phyloP scores from a whole-genome alignment of 2,888 invertebrate species.

The Heteromurus nitidus region DNA sequence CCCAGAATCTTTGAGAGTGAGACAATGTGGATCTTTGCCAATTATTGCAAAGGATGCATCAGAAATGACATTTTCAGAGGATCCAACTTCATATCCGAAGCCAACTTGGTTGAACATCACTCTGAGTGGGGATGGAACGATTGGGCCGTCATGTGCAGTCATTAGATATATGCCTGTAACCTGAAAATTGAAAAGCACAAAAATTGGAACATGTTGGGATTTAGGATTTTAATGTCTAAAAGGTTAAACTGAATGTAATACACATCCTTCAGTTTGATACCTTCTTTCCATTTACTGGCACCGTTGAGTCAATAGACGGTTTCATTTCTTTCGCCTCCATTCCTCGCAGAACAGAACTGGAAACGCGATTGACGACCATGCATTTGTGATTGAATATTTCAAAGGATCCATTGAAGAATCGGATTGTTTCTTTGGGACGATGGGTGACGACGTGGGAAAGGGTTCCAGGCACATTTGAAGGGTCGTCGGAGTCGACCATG shows the following conservation, averaged over 20 bases:
- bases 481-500: background rate
- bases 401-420: conserved; percentile 23
- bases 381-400: conserved; percentile 36
- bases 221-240: background rate
- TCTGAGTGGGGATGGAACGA: background rate
- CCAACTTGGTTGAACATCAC: conserved; percentile 28
- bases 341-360: background rate
- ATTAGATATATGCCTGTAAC: conserved; percentile 31
- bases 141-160: background rate
- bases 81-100: conserved; percentile 27
- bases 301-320: background rate
- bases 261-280: background rate
- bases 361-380: conserved; percentile 18
- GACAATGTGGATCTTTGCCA: conserved; percentile 38
- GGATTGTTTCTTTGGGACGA: conserved; percentile 12
- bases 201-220: no score
- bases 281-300: conserved; percentile 17
- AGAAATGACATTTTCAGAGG: conserved; percentile 10
- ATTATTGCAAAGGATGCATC: conserved; percentile 28
- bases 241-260: background rate
- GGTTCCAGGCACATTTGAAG: background rate
- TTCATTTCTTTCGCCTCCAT: background rate
- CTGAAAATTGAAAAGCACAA: no score
- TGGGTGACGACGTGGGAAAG: background rate
- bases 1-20: background rate